A percentile compares a stretch with the other conserved stretches of the same genome.
phyloP scores from a whole-genome alignment of 2,797 vertebrate species.

The Cynopterus sphinx region DNA sequence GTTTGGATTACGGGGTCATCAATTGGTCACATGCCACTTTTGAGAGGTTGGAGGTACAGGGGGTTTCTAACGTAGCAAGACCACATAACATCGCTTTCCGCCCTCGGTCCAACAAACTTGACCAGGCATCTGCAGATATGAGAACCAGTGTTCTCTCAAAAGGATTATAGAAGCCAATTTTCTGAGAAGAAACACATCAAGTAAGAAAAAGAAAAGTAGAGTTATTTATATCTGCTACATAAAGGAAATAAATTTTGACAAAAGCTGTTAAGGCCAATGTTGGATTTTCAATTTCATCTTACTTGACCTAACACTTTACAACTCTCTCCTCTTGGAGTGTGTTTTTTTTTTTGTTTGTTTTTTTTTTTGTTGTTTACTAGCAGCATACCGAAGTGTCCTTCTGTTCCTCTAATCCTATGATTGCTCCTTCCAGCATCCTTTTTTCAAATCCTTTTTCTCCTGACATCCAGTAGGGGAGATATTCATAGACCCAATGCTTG shows the following conservation, averaged over 20 bases:
- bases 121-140: neutral
- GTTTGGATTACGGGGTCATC: neutral
- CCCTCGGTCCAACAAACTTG: neutral
- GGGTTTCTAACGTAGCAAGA: neutral
- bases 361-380: neutral
- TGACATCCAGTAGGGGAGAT: neutral
- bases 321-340: neutral
- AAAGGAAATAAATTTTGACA: neutral
- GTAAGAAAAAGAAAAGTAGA: neutral
- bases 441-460: neutral
- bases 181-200: neutral
- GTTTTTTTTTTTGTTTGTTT: neutral
- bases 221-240: neutral
- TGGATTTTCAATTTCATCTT: neutral
- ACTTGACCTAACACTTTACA: neutral
- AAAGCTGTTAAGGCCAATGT: neutral
- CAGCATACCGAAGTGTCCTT: neutral
- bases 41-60: neutral
- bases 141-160: neutral
- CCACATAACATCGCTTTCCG: no score
- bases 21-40: neutral
- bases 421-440: neutral
- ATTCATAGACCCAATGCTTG: neutral
- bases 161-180: neutral
- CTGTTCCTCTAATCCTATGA: neutral